Base-by-base conservation (phyloP, 2,113 vertebrate species). In the Hymenochirus boettgeri region DNA sequence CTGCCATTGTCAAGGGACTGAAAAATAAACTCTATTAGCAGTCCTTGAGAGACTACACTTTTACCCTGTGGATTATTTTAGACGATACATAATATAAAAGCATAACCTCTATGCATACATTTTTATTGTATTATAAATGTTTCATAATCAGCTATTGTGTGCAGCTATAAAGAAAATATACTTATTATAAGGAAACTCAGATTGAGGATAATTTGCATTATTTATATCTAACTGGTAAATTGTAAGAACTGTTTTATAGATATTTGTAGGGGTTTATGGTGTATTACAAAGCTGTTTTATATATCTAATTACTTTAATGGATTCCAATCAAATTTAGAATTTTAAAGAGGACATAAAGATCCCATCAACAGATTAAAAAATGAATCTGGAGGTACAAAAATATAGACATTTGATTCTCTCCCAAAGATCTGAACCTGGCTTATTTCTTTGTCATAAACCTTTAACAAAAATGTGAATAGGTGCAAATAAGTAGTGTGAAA, bases 301-400 rank as follows among this genome's bases (percentile, higher is more conserved):
- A 39, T 17, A 45, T 69, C 48, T 48, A 69, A 69, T 69, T 69
- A 69, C 33, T 69, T 69, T 69, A 69, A 69, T 69, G 59, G 65
- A 69, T 69, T 69, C 60, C 65, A 69, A 69, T 69, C 65, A 69
- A 69, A 26, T 31, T 31, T 35, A 58, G 35, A 60, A 69, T 57
- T 60, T 60, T 69, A 69, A 39, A 39, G 35, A 69, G 47, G 57
- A 69, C 45, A 60, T 69, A 69, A 69, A 69, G 65, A 37, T 51
- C 42, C 65, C 65, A 69, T 69, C 65, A 69, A 69, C 39, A 69
- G 57, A 69, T 69, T 69, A 69, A 69, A 69, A 67, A 52, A 67
- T 9, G 11, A 35, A 22, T 52, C 33, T 25, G 22, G 55, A 52
- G 45, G 58, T 66, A 22, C 29, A 58, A 50, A 33, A n/a, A n/a